Evolutionary conservation across 2,888 invertebrate species (phyloP), one percentile per base, ranked within the genome.

Genomic region (Megastigmus dorsalis): DNA sequence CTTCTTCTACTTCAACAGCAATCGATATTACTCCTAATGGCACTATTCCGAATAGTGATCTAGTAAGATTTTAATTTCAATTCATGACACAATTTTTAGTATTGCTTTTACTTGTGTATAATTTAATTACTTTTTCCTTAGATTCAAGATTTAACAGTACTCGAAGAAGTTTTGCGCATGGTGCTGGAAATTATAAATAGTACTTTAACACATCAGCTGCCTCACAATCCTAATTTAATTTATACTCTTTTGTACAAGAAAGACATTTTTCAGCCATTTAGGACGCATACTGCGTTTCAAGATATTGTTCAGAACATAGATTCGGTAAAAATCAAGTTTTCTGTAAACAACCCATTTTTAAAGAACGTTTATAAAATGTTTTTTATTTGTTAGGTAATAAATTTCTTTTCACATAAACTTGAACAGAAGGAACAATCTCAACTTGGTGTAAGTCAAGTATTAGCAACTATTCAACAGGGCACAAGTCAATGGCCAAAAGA

Each of bases 111-210:
- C n/a, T 9, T 52, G 3, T 20, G 30, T 52, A 48, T 62, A 59
- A 60, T 59, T n/a, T 43, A 26, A 15, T 60, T 28, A 41, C 54
- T 50, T 36, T 45, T 20, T 43, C 55, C 48, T 60, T 67, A 94
- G 93, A 92, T 96, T 87, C 96, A 97, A 84, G 97, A 98, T 89
- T 91, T 98, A 79, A 93, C 93, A 48, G 97, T 98, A 0, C 89
- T 99, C 33, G 99, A 99, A 88, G 99, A 99, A 88, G 98, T 99
- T 0, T 90, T 99, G 33, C 91, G 98, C 33, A 99, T 99, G 95
- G 93, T 99, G 15, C 89, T 99, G 76, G 99, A 99, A 90, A 98
- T 99, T 75, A 92, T 99, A 79, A 99, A 99, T 90, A 98, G 98
- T 33, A 95, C 96, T 84, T 91, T 99, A 63, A 93, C 95, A 0